A percentile compares a stretch with the other conserved stretches of the same genome.
Evolutionary conservation across 92 coral and sea anemone genomes (phyloP).

Genomic region (Nematostella vectensis): DNA sequence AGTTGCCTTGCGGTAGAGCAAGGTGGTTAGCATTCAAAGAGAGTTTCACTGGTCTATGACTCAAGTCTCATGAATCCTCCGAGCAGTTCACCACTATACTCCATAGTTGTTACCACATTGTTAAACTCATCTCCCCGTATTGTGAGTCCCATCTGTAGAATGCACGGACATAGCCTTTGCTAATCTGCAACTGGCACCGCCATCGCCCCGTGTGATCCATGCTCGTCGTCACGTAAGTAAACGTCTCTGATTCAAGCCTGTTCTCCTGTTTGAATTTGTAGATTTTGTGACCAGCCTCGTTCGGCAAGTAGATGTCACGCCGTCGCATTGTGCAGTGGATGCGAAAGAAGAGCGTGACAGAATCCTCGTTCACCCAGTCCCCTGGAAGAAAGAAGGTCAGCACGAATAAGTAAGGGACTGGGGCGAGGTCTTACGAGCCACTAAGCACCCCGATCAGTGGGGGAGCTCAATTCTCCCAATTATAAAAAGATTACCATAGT

Average conservation of each 20-base stretch:
- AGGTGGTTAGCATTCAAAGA: no score
- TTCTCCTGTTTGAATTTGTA: conserved; percentile 72
- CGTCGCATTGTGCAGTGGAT: conserved; percentile 70
- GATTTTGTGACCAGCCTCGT: conserved; percentile 61
- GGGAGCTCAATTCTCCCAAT: no score
- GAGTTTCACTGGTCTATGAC: no score
- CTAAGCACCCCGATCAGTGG: no score
- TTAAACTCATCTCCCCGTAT: conserved; percentile 75
- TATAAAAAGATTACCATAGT: no score
- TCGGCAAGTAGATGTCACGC: conserved; percentile 60
- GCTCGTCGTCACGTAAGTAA: conserved; percentile 59
- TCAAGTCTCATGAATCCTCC: no score
- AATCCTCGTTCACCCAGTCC: conserved; percentile 86
- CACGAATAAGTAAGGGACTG: background rate
- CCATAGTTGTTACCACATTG: conserved; percentile 91
- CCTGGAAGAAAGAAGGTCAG: conserved; percentile 42
- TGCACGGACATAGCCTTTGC: conserved; percentile 60
- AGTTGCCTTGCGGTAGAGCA: no score
- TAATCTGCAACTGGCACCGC: conserved; percentile 72
- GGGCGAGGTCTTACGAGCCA: no score
- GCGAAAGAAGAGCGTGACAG: conserved; percentile 60
- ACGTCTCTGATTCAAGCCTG: conserved; percentile 74
- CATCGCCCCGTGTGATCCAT: conserved; percentile 61
- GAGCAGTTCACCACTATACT: no score
- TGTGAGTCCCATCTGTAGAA: conserved; percentile 86